Conservation (phyloP, 1,140 invertebrate genomes). For the Papilio aristodemus region DNA sequence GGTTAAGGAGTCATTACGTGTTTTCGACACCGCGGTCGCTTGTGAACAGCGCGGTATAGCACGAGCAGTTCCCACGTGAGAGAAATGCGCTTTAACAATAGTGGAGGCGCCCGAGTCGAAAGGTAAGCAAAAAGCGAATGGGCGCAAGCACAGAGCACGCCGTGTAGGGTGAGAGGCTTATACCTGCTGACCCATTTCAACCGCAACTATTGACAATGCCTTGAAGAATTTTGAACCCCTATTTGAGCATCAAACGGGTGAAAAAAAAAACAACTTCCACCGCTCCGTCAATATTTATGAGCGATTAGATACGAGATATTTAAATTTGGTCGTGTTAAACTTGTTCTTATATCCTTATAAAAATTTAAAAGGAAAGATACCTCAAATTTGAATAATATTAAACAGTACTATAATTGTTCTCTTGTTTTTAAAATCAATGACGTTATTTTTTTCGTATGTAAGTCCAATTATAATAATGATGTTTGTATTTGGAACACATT, state of each 20-base stretch:
- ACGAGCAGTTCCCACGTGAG: constrained; percentile 74
- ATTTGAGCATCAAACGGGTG: constrained; percentile 9
- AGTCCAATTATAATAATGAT: too few species aligned
- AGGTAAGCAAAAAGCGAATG: constrained; percentile 78
- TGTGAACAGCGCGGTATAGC: constrained; percentile 62
- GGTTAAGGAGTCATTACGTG: constrained; percentile 53
- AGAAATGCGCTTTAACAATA: constrained; percentile 74
- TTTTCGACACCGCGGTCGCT: constrained; percentile 44
- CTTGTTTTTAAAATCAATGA: constrained; percentile 12
- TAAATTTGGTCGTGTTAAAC: background rate
- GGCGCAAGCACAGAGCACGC: constrained; percentile 50
- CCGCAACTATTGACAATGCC: constrained; percentile 43
- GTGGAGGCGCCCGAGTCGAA: constrained; percentile 74
- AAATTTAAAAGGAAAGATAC: background rate
- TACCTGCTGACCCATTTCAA: constrained; percentile 76
- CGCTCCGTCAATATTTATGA: constrained; percentile 28
- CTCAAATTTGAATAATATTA: background rate
- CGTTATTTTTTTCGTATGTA: background rate
- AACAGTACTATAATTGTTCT: constrained; percentile 6
- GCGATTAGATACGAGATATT: constrained; percentile 21
- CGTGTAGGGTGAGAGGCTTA: constrained; percentile 40
- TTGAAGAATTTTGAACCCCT: constrained; percentile 50
- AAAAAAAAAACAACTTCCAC: constrained; percentile 6
- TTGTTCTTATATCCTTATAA: background rate
- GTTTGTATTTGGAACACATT: too few species aligned